Conservation (phyloP, 2,888 invertebrate genomes). For the Trichacis sp. region DNA sequence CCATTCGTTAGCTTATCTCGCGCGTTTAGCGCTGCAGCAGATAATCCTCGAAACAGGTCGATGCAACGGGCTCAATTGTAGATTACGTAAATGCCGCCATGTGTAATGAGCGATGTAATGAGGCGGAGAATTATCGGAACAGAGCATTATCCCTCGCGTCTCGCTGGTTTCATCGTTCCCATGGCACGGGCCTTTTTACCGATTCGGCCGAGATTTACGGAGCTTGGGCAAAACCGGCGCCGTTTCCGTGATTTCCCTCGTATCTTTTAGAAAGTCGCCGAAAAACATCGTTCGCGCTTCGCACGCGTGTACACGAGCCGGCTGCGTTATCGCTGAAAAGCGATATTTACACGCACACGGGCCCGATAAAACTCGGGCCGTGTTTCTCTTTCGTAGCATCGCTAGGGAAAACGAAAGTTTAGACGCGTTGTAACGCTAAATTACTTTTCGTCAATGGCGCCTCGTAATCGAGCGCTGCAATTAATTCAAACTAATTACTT, state of each 20-base stretch:
- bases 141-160: constrained; percentile 31
- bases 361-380: constrained; percentile 27
- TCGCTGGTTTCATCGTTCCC: constrained; percentile 30
- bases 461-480: too few relatives aligned
- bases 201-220: constrained; percentile 36
- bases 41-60: background rate
- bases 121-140: constrained; percentile 18
- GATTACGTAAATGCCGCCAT: constrained; percentile 37
- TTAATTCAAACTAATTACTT: too few relatives aligned
- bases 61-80: constrained; percentile 14
- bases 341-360: constrained; percentile 42
- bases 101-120: constrained; percentile 27
- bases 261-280: constrained; percentile 41
- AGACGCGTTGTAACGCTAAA: background rate
- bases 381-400: constrained; percentile 11
- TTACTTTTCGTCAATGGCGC: background rate
- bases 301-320: constrained; percentile 17
- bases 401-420: constrained; percentile 25
- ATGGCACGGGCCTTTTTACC: constrained; percentile 44
- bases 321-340: constrained; percentile 41
- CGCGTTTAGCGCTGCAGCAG: constrained; percentile 3
- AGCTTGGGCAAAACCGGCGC: constrained; percentile 25
- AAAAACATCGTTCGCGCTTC: constrained; percentile 30
- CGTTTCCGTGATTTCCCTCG: constrained; percentile 44
- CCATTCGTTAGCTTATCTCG: constrained; percentile 16